phyloP scores from a whole-genome alignment of 2,113 vertebrate genomes.

The Campylomormyrus numenius region DNA sequence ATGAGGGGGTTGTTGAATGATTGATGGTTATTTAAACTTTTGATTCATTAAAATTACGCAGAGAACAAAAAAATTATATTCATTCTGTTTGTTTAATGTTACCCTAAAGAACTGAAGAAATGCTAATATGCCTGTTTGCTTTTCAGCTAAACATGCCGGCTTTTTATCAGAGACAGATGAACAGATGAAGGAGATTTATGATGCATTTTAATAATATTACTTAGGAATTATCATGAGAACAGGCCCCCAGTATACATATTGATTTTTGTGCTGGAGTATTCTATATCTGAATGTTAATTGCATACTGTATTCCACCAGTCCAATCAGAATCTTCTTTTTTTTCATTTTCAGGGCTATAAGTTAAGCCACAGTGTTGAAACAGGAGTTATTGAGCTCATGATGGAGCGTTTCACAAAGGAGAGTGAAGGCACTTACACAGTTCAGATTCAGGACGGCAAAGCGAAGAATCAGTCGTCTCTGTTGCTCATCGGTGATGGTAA shows the following conservation, averaged over 20 bases:
- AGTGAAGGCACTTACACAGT: conserved; percentile 94
- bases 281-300: background rate
- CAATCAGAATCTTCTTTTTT: background rate
- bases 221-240: background rate
- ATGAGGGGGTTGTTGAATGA: background rate
- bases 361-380: conserved; percentile 77
- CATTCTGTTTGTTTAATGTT: background rate
- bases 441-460: conserved; percentile 87
- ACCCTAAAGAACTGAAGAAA: background rate
- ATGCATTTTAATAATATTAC: background rate
- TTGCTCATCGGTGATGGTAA: conserved; percentile 93
- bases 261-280: background rate
- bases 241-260: background rate
- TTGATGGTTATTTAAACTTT: background rate
- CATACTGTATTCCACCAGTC: background rate
- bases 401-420: conserved; percentile 81
- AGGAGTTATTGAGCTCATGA: conserved; percentile 86
- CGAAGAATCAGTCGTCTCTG: conserved; percentile 84
- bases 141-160: background rate
- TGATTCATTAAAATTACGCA: too few species aligned
- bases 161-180: background rate
- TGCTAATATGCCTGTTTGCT: background rate
- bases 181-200: background rate
- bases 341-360: conserved; percentile 67
- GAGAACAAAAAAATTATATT: background rate